Percentiles rank a stretch among this genome's conserved stretches.
phyloP scores from a whole-genome alignment of 1,140 invertebrate species.

The Pseudomyrmex pallidus region DNA sequence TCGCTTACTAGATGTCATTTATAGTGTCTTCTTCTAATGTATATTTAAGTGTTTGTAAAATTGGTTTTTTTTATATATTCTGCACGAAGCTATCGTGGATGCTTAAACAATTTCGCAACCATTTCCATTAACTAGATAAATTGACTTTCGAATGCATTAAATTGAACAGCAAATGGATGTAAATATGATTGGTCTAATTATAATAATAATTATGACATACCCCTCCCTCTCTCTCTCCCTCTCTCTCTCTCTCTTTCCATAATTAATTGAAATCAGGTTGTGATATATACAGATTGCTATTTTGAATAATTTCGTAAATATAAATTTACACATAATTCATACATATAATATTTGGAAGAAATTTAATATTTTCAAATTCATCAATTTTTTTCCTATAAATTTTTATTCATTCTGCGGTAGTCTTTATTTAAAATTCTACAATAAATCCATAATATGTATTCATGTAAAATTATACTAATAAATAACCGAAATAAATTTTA shows the following conservation, averaged over 20 bases:
- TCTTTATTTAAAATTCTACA: background rate
- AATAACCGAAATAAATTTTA: background rate
- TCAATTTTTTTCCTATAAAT: background rate
- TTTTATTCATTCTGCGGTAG: too few species aligned
- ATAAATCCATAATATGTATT: background rate
- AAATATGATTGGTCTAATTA: constrained; percentile 47
- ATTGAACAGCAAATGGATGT: constrained; percentile 40
- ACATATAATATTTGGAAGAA: background rate
- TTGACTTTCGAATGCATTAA: constrained; percentile 26
- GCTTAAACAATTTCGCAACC: background rate
- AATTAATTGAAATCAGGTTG: constrained; percentile 34
- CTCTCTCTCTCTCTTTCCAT: background rate
- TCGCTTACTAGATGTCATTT: background rate
- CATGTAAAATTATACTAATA: too few species aligned
- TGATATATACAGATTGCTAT: background rate
- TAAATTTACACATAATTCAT: constrained; percentile 5
- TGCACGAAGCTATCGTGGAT: background rate
- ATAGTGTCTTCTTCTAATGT: background rate
- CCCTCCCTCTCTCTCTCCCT: too few species aligned
- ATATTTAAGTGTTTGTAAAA: background rate
- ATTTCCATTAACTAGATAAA: constrained; percentile 38
- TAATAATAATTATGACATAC: constrained; percentile 40
- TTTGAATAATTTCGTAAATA: background rate
- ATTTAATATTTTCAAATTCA: background rate
- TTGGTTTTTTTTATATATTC: background rate